phyloP scores from a whole-genome alignment of 2,888 invertebrate genomes.

The Hesperia comma region DNA sequence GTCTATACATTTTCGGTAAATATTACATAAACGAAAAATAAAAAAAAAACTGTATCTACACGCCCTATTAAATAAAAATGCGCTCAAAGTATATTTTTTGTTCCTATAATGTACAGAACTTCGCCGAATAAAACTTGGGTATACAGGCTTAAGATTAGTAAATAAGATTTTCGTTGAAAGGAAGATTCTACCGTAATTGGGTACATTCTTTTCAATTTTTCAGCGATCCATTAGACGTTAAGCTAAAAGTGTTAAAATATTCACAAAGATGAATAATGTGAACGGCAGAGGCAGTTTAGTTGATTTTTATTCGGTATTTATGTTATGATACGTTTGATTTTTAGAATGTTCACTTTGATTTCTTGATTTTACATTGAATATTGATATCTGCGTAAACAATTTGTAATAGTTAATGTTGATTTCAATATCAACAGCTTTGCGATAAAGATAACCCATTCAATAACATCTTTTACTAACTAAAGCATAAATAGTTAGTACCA shows the following conservation, averaged over 20 bases:
- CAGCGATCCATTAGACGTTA: conserved; percentile 56
- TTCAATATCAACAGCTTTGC: too few relatives aligned
- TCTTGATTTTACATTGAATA: too few relatives aligned
- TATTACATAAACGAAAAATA: neutral
- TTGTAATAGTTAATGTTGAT: too few relatives aligned
- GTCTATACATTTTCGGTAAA: too few relatives aligned
- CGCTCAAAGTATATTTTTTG: neutral
- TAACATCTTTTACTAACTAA: too few relatives aligned
- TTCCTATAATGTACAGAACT: conserved; percentile 2
- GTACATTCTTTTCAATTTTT: conserved; percentile 54
- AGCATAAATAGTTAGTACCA: too few relatives aligned
- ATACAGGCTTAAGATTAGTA: conserved; percentile 15
- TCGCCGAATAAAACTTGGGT: neutral
- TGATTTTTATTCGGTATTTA: conserved; percentile 13
- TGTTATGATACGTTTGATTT: conserved; percentile 1
- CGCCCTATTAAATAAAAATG: neutral
- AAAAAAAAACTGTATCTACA: neutral
- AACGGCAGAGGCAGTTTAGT: conserved; percentile 40
- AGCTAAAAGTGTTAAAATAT: conserved; percentile 56
- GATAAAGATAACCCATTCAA: too few relatives aligned
- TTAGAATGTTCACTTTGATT: neutral
- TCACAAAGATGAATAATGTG: conserved; percentile 53
- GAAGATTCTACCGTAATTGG: conserved; percentile 61
- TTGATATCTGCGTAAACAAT: too few relatives aligned
- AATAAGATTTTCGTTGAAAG: conserved; percentile 17